Conservation (phyloP, 23 tunicate genomes). For the Corella eumyota region DNA sequence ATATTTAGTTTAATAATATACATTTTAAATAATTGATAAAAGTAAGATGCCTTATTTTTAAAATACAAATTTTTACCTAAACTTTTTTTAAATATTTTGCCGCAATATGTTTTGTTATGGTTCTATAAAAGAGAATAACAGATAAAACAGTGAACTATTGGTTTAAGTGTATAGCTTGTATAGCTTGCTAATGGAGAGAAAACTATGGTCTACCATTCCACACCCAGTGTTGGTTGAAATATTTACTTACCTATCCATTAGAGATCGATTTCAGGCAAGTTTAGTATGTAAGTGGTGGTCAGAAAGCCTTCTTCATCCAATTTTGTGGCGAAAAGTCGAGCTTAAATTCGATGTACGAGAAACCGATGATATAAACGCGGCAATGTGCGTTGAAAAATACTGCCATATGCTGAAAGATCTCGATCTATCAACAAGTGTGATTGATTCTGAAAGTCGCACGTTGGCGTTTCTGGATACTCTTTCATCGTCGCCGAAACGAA, state of each 20-base stretch:
- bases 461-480: constrained; percentile 17
- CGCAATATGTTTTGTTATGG: too few species aligned
- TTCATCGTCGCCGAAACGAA: constrained; percentile 5
- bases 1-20: too few species aligned
- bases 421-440: constrained; percentile 16
- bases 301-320: constrained; percentile 22
- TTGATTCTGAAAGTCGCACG: constrained; percentile 34
- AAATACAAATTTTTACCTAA: too few species aligned
- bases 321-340: constrained; percentile 31
- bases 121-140: too few species aligned
- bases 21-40: too few species aligned
- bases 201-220: constrained; percentile 39
- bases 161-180: too few species aligned
- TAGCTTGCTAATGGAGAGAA: too few species aligned
- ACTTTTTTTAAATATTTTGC: too few species aligned
- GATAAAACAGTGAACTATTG: too few species aligned
- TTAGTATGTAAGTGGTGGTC: constrained; percentile 39
- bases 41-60: too few species aligned
- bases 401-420: constrained; percentile 23
- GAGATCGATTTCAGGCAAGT: constrained; percentile 24
- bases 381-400: constrained; percentile 17
- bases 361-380: constrained; percentile 25
- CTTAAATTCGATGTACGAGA: constrained; percentile 33
- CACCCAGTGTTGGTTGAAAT: constrained; percentile 23
- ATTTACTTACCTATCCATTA: constrained; percentile 21